A percentile compares a stretch with the other conserved stretches of the same genome.
Conservation (phyloP, 2,113 vertebrate genomes). For the Lepisosteus oculatus region DNA sequence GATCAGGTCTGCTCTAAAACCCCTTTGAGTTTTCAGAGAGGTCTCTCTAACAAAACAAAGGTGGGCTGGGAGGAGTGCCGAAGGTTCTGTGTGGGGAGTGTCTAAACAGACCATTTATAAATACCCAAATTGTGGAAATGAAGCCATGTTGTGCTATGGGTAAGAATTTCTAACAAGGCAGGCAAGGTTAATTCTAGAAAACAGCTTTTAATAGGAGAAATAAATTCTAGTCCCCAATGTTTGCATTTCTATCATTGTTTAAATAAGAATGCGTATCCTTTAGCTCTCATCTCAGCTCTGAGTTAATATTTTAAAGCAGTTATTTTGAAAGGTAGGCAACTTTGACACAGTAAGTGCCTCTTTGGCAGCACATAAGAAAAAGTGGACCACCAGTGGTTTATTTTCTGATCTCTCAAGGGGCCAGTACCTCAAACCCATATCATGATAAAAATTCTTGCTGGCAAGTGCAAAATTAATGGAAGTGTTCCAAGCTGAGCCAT, state of each 20-base stretch:
- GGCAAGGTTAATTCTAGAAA: too few relatives aligned
- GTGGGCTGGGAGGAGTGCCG: too few relatives aligned
- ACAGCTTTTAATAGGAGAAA: too few relatives aligned
- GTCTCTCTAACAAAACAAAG: too few relatives aligned
- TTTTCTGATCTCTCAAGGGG: not conserved
- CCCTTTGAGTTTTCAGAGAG: not conserved
- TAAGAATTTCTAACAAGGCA: too few relatives aligned
- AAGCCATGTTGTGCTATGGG: too few relatives aligned
- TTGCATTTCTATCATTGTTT: not conserved
- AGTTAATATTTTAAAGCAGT: not conserved
- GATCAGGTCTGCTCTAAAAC: not conserved
- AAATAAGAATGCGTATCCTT: not conserved
- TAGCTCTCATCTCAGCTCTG: not conserved
- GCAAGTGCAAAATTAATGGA: not conserved
- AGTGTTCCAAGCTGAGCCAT: not conserved
- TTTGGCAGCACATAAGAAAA: slow-evolving; percentile 6
- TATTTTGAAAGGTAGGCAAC: not conserved
- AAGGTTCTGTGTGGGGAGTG: too few relatives aligned
- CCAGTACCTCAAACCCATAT: not conserved
- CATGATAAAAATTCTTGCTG: not conserved
- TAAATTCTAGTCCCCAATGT: not conserved
- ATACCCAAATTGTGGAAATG: too few relatives aligned
- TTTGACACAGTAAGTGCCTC: slow-evolving; percentile 10
- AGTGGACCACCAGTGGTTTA: not conserved
- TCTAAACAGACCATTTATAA: too few relatives aligned